These are phyloP conservation scores for Hyperoodon ampullatus DNA, from an alignment of 2,113 vertebrate species.

Conservation along the genomic window DNA sequence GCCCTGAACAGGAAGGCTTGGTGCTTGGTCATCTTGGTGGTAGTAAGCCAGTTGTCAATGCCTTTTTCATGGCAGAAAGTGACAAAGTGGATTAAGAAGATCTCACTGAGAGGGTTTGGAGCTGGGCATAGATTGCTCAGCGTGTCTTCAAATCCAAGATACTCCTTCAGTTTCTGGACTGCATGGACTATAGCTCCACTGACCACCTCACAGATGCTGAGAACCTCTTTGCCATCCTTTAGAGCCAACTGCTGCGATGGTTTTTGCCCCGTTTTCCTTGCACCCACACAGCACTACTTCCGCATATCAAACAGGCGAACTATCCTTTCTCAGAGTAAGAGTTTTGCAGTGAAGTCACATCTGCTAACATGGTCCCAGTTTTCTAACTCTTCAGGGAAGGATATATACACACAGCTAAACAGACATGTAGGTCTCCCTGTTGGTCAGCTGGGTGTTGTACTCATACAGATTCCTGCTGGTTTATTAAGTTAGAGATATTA, in stretches of 20 bases:
- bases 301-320: background rate
- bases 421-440: rapidly evolving
- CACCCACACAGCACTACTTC: rapidly evolving
- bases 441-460: constrained; percentile 53
- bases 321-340: background rate
- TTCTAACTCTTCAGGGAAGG: background rate
- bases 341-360: background rate
- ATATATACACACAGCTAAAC: background rate
- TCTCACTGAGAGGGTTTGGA: constrained; percentile 65
- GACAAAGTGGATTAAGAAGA: constrained; percentile 83
- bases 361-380: background rate
- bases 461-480: constrained; percentile 18
- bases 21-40: constrained; percentile 82
- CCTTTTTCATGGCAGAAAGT: constrained; percentile 78
- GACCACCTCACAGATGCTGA: constrained; percentile 72
- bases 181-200: constrained; percentile 69
- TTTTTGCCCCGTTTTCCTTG: constrained; percentile 79
- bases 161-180: constrained; percentile 79
- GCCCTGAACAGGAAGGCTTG: constrained; percentile 76
- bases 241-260: constrained; percentile 7
- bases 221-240: constrained; percentile 62
- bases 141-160: constrained; percentile 81
- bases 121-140: constrained; percentile 75
- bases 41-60: constrained; percentile 53
- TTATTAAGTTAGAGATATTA: background rate